These are phyloP conservation scores for Channallabes apus DNA, from an alignment of 2,797 vertebrate species.

Conservation along the genomic window DNA sequence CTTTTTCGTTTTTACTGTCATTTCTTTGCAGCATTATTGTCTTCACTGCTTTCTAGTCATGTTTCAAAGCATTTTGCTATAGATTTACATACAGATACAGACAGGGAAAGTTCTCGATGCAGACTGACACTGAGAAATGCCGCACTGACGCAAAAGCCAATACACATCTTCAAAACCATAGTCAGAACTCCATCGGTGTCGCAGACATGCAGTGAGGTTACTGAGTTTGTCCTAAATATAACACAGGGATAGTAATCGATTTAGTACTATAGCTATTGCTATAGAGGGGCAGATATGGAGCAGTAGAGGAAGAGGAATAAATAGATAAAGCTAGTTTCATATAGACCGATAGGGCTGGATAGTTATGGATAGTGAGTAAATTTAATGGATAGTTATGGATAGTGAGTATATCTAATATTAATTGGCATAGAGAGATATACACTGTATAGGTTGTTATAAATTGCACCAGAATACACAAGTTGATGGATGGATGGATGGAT, in stretches of 20 bases:
- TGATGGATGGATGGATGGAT: no score
- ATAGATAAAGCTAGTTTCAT: neutral
- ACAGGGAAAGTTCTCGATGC: neutral
- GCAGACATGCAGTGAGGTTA: neutral
- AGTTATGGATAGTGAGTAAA: neutral
- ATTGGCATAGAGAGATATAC: no score
- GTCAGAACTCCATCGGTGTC: neutral
- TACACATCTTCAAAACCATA: neutral
- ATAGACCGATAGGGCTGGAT: neutral
- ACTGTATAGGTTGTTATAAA: no score
- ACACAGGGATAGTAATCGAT: neutral
- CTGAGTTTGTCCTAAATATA: neutral
- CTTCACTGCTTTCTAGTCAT: neutral
- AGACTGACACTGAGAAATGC: neutral
- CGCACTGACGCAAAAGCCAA: neutral
- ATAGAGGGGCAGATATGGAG: neutral
- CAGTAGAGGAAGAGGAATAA: neutral
- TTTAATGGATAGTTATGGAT: neutral
- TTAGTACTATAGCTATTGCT: neutral
- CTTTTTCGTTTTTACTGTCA: neutral
- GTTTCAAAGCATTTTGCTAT: neutral
- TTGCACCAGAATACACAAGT: no score
- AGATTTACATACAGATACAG: neutral
- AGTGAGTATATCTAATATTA: no score
- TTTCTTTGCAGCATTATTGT: neutral